A percentile compares a stretch with the other conserved stretches of the same genome.
phyloP scores from a whole-genome alignment of 2,113 vertebrate genomes.

The Lamprologus callipterus region DNA sequence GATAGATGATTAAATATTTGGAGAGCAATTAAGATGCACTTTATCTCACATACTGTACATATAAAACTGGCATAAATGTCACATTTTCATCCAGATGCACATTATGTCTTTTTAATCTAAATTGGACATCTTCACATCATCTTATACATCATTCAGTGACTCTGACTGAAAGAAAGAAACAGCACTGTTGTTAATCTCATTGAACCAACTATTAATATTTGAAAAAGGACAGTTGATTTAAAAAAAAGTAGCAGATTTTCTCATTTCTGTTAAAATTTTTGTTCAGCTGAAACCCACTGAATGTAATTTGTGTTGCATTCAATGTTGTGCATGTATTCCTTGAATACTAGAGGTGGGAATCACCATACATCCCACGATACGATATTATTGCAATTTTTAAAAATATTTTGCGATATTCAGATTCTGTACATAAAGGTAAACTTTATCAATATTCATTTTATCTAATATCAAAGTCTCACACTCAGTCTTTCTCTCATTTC shows the following conservation, averaged over 20 bases:
- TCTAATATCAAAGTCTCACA: too few relatives aligned
- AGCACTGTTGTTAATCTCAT: neutral
- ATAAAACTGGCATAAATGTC: neutral
- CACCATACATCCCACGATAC: too few relatives aligned
- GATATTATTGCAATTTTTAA: too few relatives aligned
- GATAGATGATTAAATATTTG: neutral
- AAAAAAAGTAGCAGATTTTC: neutral
- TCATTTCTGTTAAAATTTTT: neutral
- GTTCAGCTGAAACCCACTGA: neutral
- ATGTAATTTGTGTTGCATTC: neutral
- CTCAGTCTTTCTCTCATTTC: too few relatives aligned
- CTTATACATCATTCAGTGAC: neutral
- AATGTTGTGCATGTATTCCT: neutral
- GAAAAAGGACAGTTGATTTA: neutral
- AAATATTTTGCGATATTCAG: too few relatives aligned
- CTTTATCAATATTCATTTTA: fast-evolving
- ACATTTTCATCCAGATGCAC: neutral
- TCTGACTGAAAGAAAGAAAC: neutral
- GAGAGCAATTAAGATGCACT: neutral
- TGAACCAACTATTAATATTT: neutral
- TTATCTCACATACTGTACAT: neutral
- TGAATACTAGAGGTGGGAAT: too few relatives aligned
- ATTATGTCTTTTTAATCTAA: neutral
- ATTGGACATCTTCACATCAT: neutral
- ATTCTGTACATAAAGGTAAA: too few relatives aligned